Evolutionary conservation across 1,140 invertebrate species (phyloP).

Genomic region (Caerostris extrusa): DNA sequence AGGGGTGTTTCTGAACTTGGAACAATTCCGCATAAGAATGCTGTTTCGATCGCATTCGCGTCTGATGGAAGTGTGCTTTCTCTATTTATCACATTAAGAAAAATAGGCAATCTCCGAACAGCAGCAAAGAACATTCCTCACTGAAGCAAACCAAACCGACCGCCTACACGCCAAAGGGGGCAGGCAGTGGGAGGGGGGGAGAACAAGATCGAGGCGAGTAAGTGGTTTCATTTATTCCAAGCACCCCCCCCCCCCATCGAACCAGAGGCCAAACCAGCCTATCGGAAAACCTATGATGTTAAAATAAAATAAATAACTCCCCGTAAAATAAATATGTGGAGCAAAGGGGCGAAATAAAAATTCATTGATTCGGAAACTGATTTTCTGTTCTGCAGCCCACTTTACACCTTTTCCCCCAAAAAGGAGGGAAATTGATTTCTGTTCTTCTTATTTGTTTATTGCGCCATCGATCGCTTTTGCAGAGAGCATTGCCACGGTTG

Average conservation of each 20-base stretch:
- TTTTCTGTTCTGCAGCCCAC: slow-evolving; percentile 30
- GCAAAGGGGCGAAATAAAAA: slow-evolving; percentile 29
- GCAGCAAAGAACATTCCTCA: not conserved
- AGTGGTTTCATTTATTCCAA: slow-evolving; percentile 36
- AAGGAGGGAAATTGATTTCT: slow-evolving; percentile 26
- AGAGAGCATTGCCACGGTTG: not conserved
- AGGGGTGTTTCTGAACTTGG: too few species aligned
- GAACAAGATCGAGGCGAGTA: not conserved
- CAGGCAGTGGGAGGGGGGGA: too few species aligned
- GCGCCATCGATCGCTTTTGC: not conserved
- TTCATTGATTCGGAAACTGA: slow-evolving; percentile 36
- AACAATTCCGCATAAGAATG: too few species aligned
- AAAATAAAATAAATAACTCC: slow-evolving; percentile 52
- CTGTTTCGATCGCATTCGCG: not conserved
- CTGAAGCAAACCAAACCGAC: not conserved
- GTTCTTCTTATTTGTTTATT: slow-evolving; percentile 53
- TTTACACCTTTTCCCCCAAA: not conserved
- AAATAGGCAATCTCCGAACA: slow-evolving; percentile 14
- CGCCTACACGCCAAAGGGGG: not conserved
- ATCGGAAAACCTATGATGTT: slow-evolving; percentile 50
- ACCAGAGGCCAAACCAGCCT: not conserved
- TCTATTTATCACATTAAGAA: slow-evolving; percentile 31
- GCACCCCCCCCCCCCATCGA: not conserved
- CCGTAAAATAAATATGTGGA: not conserved
- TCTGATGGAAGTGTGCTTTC: not conserved